These are phyloP conservation scores for Lepus timidus DNA, from an alignment of 2,113 vertebrate genomes.

Conservation along the genomic window DNA sequence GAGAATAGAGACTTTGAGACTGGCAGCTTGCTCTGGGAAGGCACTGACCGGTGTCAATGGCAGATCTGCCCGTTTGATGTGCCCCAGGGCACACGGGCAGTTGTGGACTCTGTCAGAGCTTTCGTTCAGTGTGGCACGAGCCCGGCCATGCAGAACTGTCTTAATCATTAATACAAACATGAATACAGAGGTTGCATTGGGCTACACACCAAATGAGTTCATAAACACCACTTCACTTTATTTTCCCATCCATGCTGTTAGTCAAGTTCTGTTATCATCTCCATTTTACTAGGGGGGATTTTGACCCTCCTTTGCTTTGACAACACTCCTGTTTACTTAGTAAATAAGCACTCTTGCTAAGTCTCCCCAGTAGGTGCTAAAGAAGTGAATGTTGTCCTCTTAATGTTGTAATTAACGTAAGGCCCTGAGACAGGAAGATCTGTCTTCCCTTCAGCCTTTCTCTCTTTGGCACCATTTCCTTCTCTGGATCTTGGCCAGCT, in stretches of 20 bases:
- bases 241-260: background rate
- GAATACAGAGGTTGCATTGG: background rate
- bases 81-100: accelerated
- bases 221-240: background rate
- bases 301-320: background rate
- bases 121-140: background rate
- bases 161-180: background rate
- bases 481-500: background rate
- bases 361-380: background rate
- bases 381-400: background rate
- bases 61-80: background rate
- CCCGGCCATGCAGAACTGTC: background rate
- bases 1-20: background rate
- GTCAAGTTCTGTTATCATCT: background rate
- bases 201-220: background rate
- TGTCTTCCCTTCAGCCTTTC: background rate
- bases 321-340: background rate
- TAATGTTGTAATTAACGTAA: background rate
- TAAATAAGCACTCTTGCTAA: background rate
- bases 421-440: constrained; percentile 25
- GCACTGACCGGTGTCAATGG: background rate
- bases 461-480: constrained; percentile 24
- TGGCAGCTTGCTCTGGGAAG: background rate
- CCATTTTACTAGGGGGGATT: background rate
- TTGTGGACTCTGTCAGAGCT: background rate